Percentiles rank a stretch among this genome's conserved stretches.
These are phyloP conservation scores for Drosophila eohydei DNA, from an alignment of 2,888 invertebrate species.

Conservation along the genomic window DNA sequence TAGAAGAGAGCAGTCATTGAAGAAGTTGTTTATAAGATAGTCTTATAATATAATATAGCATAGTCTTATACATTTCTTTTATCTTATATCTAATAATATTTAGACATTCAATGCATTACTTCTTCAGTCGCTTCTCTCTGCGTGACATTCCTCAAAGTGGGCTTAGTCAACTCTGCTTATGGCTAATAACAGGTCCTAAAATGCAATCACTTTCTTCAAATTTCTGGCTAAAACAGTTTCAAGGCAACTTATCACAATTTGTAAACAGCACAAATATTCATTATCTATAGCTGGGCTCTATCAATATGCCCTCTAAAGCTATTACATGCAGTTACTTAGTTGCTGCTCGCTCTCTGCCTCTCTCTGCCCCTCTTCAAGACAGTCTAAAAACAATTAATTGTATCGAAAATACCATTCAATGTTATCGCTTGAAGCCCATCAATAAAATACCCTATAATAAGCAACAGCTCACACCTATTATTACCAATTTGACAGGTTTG, in stretches of 20 bases:
- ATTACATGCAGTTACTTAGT: not conserved
- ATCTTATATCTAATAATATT: not conserved
- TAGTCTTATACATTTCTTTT: not conserved
- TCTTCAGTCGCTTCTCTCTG: not conserved
- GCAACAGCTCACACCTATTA: not conserved
- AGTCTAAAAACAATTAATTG: no score
- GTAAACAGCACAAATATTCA: not conserved
- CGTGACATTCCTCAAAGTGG: not conserved
- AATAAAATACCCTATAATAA: not conserved
- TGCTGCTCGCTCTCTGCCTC: not conserved
- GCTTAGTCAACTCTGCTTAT: not conserved
- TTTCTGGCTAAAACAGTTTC: not conserved
- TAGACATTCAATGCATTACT: not conserved
- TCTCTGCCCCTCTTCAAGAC: not conserved
- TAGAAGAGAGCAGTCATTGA: no score
- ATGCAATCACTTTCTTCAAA: not conserved
- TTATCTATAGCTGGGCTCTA: not conserved
- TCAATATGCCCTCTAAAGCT: not conserved
- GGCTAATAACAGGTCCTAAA: not conserved
- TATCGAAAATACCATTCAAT: not conserved
- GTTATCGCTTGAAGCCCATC: not conserved
- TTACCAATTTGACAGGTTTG: not conserved
- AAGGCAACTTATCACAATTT: not conserved
- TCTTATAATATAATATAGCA: not conserved
- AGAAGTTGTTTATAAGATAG: no score